Base-by-base conservation (phyloP, 2,797 vertebrate genomes). In the Mus minutoides region DNA sequence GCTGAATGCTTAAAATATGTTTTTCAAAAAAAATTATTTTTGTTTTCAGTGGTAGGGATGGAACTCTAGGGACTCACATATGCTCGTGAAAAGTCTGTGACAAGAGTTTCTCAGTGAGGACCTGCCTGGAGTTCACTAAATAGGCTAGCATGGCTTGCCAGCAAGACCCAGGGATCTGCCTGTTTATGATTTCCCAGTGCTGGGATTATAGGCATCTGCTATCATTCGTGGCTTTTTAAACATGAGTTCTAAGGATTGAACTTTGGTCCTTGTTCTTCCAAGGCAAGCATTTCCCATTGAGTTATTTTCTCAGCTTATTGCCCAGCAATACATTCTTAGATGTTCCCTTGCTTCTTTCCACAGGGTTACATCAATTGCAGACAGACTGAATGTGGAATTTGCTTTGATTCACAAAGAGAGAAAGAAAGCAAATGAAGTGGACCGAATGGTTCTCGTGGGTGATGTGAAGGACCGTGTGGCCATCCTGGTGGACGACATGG, bases 331-430 rank as follows among this genome's bases (percentile, higher is more conserved):
- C 10, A 56, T 88, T 62, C 26, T 17, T 34, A 46, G 4, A 6
- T 17, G 43, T 34, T 84, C 17, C 0, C 94, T 1, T 87, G 10
- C 1, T 86, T 96, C 96, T 88, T 91, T 92, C 88, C 34, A 16
- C 98, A 99, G 99, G n/a, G 99, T 99, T 94, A 99, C 99, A 13
- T 99, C 99, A 67, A 99, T 99, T 85, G 99, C 99, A 0, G 99
- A 99, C 98, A 98, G 99, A 34, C 97, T 99, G 88, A 99, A 99
- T 75, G 99, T 99, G 98, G 99, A 99, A 91, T 99, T 99, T 93
- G 99, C 99, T 31, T 98, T 99, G 95, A 99, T 99, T 98, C 99
- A 99, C 98, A 99, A 99, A 92, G 99, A 99, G 97, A 98, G 99
- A 95, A 99, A 99, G 98, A 99, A 99, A 97, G 99, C 99, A 82